Evolutionary conservation across 2,888 invertebrate genomes (phyloP).

Genomic region (Standfussiana lucernea): DNA sequence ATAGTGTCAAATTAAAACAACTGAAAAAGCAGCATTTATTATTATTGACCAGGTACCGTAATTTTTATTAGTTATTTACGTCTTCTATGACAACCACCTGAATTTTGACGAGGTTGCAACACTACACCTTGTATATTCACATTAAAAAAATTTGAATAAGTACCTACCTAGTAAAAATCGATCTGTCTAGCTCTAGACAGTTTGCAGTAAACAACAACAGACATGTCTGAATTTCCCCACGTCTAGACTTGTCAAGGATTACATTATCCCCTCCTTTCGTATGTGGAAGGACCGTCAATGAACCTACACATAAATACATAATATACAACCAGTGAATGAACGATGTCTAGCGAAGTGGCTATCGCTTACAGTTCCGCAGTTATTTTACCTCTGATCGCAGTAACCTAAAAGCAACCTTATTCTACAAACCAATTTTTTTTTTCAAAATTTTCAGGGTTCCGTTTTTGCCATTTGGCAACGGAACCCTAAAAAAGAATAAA

Average conservation of each 20-base stretch:
- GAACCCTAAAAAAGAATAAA: neutral
- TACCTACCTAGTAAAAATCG: conserved; percentile 13
- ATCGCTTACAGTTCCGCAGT: neutral
- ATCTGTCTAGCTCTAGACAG: conserved; percentile 4
- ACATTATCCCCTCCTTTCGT: conserved; percentile 20
- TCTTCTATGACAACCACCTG: no score
- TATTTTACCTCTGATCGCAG: neutral
- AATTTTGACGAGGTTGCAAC: no score
- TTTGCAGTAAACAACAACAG: conserved; percentile 37
- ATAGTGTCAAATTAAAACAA: no score
- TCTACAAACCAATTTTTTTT: no score
- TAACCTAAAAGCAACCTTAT: neutral
- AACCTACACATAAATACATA: neutral
- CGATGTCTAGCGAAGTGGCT: neutral
- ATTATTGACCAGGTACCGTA: no score
- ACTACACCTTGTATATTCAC: neutral
- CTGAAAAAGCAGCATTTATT: no score
- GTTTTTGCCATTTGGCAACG: no score
- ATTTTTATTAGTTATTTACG: no score
- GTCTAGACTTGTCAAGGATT: conserved; percentile 50
- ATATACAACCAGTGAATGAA: neutral
- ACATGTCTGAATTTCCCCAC: conserved; percentile 23
- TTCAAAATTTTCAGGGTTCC: no score
- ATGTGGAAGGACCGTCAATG: neutral
- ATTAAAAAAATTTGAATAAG: neutral